Evolutionary conservation across 35 echinoderm and acorn worm genomes (phyloP).

Genomic region (Apostichopus japonicus): DNA sequence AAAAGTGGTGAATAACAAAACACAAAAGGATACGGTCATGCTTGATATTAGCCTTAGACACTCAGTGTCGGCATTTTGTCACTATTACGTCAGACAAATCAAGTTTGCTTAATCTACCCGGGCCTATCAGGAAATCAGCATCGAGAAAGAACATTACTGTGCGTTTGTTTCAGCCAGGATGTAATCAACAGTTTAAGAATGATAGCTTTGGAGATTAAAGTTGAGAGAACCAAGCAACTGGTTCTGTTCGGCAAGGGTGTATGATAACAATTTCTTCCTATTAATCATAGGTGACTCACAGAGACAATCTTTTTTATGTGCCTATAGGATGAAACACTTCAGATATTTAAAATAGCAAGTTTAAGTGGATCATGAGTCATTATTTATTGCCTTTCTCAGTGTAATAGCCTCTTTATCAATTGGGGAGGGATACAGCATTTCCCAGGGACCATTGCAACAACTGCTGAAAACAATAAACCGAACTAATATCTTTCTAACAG

Average conservation of each 20-base stretch:
- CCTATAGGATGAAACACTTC: neutral
- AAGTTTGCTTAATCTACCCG: neutral
- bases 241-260: neutral
- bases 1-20: too few relatives aligned
- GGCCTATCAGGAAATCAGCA: neutral
- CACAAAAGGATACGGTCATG: too few relatives aligned
- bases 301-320: neutral
- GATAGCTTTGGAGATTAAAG: neutral
- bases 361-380: conserved; percentile 13
- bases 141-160: neutral
- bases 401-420: too few relatives aligned
- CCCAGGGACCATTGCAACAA: too few relatives aligned
- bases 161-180: neutral
- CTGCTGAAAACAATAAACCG: too few relatives aligned
- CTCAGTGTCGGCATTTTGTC: too few relatives aligned
- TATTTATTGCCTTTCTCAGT: neutral
- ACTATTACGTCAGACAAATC: too few relatives aligned
- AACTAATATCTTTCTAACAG: too few relatives aligned
- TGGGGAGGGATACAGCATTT: too few relatives aligned
- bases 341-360: neutral
- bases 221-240: neutral
- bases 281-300: neutral
- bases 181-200: conserved; percentile 3
- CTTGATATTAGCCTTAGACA: too few relatives aligned
- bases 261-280: conserved; percentile 15